Evolutionary conservation across 2,113 vertebrate species (phyloP).

Genomic region (Oxygymnocypris stewartii): DNA sequence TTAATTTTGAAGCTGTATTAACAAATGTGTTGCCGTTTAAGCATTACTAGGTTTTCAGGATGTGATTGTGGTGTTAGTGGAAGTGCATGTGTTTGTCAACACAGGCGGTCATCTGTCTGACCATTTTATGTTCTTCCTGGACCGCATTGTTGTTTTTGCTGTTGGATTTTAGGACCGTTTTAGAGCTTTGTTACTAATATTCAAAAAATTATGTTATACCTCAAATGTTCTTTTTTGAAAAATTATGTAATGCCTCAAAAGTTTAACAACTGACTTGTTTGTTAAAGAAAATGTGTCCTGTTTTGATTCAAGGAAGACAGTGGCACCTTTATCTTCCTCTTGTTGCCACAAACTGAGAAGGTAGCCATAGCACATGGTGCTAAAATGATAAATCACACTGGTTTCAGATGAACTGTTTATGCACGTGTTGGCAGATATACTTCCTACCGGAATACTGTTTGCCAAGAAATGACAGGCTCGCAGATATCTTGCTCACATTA

Average conservation of each 20-base stretch:
- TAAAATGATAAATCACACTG: neutral
- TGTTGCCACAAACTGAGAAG: neutral
- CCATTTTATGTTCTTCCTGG: constrained; percentile 30
- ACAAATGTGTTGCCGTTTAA: neutral
- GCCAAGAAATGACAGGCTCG: neutral
- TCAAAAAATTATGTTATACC: constrained; percentile 22
- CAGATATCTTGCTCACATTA: neutral
- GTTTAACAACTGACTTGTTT: constrained; percentile 32
- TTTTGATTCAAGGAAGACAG: neutral
- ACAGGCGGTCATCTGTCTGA: constrained; percentile 11
- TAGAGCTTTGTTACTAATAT: constrained; percentile 9
- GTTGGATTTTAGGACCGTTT: constrained; percentile 24
- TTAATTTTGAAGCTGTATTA: neutral
- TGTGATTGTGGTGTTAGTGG: neutral
- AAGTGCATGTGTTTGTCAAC: neutral
- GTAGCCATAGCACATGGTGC: neutral
- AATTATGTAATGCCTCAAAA: constrained; percentile 2
- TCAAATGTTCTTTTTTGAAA: constrained; percentile 37
- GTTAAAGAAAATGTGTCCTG: constrained; percentile 30
- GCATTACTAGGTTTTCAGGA: constrained; percentile 29
- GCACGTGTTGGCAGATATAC: neutral
- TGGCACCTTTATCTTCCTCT: neutral
- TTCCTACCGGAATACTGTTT: neutral
- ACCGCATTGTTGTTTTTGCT: neutral
- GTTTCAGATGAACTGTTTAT: neutral